Conservation (phyloP, 2,797 vertebrate species). For the Carcharodon carcharias region DNA sequence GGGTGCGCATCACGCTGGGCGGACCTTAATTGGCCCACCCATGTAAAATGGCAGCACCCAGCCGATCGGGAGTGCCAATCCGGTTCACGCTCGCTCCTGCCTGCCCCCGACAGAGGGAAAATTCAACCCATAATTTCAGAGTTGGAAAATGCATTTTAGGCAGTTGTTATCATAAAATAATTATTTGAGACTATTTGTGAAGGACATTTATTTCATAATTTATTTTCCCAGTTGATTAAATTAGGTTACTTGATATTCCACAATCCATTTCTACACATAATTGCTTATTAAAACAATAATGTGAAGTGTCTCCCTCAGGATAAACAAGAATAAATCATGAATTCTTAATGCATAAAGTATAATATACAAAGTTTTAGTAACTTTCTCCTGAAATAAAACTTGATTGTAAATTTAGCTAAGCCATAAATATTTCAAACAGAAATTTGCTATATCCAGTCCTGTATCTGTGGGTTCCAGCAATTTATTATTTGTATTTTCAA, state of each 20-base stretch:
- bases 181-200: slow-evolving; percentile 27
- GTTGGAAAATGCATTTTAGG: slow-evolving; percentile 5
- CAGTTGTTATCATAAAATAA: slow-evolving; percentile 18
- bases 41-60: too few relatives aligned
- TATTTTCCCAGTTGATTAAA: slow-evolving; percentile 36
- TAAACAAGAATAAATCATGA: slow-evolving; percentile 20
- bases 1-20: too few relatives aligned
- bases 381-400: slow-evolving; percentile 30
- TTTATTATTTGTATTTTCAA: slow-evolving; percentile 8
- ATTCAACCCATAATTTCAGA: background rate
- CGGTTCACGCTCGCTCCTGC: too few relatives aligned
- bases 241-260: slow-evolving; percentile 31
- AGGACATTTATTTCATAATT: slow-evolving; percentile 36
- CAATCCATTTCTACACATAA: slow-evolving; percentile 27
- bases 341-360: slow-evolving; percentile 12
- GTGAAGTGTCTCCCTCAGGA: slow-evolving; percentile 27
- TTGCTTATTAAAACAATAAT: slow-evolving; percentile 36
- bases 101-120: too few relatives aligned
- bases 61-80: too few relatives aligned
- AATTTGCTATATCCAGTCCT: background rate
- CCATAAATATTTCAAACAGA: slow-evolving; percentile 14
- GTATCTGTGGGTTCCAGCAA: background rate
- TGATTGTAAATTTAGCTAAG: slow-evolving; percentile 5
- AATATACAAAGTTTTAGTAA: background rate
- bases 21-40: too few relatives aligned